Evolutionary conservation across 2,797 vertebrate species (phyloP), one percentile per base, ranked within the genome.

Genomic region (Labeo calbasu): DNA sequence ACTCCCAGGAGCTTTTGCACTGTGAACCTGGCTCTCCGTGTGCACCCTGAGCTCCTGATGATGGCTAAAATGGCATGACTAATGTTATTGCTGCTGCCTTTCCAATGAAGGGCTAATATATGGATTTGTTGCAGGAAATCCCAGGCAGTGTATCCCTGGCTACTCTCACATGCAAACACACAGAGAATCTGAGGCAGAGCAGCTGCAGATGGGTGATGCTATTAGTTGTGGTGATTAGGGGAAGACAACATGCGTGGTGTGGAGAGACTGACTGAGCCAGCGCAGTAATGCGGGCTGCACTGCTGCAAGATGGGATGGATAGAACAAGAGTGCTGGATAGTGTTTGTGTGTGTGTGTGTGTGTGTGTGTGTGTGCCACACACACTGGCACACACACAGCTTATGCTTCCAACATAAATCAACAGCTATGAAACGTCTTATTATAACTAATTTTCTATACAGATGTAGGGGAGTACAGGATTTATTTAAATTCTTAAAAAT

Each of bases 181-280:
- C 61, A 85, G 55, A 66, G 65, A 81, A 32, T 59, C 77, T 36
- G 32, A 81, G 73, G 79, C 85, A 85, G 85, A 89, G 84, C 87
- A 89, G 85, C 87, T 86, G 85, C 85, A 86, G 82, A 71, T 76
- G 85, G 40, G 53, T 77, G 79, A 84, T 83, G 83, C 85, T 89
- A 86, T 88, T 87, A 88, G 89, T 85, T 77, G 87, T 83, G 82
- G 86, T 87, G 86, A 88, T 90, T 88, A 86, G 89, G 57, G 76
- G 75, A 84, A 79, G 70, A 85, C 82, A 81, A 86, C 81, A 87
- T 15, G 63, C 48, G 40, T 79, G 72, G 65, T 84, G 85, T 75
- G 61, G 23, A 83, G 77, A 83, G 81, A 76, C 81, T 63, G 81
- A 78, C 59, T 79, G 75, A 83, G 69, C 75, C 81, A 87, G 66